Evolutionary conservation across 2,888 invertebrate genomes (phyloP).

Genomic region (Sphaerophoria rueppellii): DNA sequence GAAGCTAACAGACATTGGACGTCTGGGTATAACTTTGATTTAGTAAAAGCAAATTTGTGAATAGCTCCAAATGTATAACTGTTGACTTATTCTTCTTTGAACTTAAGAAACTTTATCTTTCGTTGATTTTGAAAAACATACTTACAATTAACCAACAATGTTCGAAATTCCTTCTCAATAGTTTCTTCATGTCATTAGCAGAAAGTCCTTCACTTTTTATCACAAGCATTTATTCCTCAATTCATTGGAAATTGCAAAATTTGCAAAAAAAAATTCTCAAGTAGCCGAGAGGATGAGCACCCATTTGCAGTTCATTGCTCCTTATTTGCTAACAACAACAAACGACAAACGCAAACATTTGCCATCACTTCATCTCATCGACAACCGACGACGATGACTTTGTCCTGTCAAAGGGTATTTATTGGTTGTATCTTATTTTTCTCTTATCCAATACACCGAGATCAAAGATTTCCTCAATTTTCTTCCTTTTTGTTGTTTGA

Average conservation of each 20-base stretch:
- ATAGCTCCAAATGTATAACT: no score
- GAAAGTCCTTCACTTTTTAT: constrained; percentile 7
- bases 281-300: not conserved
- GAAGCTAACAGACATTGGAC: no score
- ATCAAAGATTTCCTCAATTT: constrained; percentile 58
- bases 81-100: no score
- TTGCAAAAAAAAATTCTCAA: constrained; percentile 37
- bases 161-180: not conserved
- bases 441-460: constrained; percentile 35
- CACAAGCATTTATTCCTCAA: not conserved
- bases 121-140: no score
- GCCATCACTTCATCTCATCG: constrained; percentile 18
- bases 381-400: not conserved
- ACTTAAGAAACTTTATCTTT: no score
- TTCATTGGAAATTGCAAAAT: constrained; percentile 31
- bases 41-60: no score
- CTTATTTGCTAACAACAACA: constrained; percentile 51
- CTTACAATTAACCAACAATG: no score
- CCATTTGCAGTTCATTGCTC: constrained; percentile 45
- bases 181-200: constrained; percentile 42
- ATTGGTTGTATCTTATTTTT: constrained; percentile 61
- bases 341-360: constrained; percentile 64
- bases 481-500: constrained; percentile 20
- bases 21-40: no score
- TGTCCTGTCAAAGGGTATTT: constrained; percentile 59